Evolutionary conservation across 2,888 invertebrate species (phyloP).

Genomic region (Opisthograptis luteolata): DNA sequence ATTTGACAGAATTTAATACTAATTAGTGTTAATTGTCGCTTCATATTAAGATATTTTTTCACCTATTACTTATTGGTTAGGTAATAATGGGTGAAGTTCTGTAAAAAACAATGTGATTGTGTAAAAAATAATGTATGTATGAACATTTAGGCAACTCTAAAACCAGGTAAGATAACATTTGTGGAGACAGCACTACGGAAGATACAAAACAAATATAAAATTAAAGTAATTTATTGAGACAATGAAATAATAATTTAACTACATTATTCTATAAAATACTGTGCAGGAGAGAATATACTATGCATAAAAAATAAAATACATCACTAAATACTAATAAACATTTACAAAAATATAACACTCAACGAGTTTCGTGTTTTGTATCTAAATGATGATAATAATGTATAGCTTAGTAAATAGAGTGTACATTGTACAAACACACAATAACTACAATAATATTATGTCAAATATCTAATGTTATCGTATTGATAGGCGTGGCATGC

Average conservation of each 20-base stretch:
- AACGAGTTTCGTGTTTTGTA: not conserved
- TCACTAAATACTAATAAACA: not conserved
- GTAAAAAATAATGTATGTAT: too few relatives aligned
- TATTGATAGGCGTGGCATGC: conserved; percentile 22
- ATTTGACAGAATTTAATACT: too few relatives aligned
- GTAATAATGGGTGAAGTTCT: too few relatives aligned
- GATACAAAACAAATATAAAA: conserved; percentile 18
- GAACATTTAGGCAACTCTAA: not conserved
- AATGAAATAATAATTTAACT: conserved; percentile 9
- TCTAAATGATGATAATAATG: not conserved
- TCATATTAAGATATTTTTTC: too few relatives aligned
- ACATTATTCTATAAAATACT: conserved; percentile 10
- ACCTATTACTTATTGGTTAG: too few relatives aligned
- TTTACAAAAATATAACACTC: not conserved
- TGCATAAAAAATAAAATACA: not conserved
- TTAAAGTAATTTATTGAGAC: conserved; percentile 17
- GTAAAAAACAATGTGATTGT: too few relatives aligned
- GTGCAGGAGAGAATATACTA: conserved; percentile 14
- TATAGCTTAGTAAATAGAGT: too few relatives aligned
- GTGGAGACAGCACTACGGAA: too few relatives aligned
- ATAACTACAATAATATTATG: conserved; percentile 12
- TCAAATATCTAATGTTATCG: conserved; percentile 4
- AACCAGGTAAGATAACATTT: too few relatives aligned
- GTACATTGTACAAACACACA: conserved; percentile 1
- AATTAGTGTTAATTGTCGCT: too few relatives aligned